Conservation (phyloP, 2,888 invertebrate genomes). For the Coecobrya sp. region DNA sequence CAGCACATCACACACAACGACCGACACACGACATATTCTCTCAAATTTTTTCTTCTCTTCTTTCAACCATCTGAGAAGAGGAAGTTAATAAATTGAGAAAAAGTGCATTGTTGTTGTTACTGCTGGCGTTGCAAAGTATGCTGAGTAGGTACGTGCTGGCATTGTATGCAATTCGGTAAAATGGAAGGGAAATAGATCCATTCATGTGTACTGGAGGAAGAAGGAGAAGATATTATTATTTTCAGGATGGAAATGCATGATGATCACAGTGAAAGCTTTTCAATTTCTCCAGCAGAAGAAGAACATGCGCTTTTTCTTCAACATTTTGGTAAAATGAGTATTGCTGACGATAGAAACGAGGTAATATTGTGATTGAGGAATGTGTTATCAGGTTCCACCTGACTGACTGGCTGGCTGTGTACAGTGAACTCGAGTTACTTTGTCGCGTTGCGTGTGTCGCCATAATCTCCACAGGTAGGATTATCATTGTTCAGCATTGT, state of each 20-base stretch:
- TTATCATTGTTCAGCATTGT: conserved; percentile 8
- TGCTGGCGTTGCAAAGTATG: not conserved
- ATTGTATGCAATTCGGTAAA: conserved; percentile 26
- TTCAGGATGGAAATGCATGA: not conserved
- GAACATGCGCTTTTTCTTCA: not conserved
- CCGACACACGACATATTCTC: not conserved
- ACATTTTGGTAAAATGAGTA: not conserved
- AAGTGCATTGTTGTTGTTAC: conserved; percentile 59
- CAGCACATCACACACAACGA: conserved; percentile 33
- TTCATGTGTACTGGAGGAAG: conserved; percentile 23
- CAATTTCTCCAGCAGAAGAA: conserved; percentile 21
- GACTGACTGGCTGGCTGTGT: conserved; percentile 1
- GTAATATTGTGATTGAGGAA: not conserved
- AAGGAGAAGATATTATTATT: not conserved
- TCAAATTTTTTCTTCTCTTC: not conserved
- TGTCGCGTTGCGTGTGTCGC: conserved; percentile 56
- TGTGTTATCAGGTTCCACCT: conserved; percentile 28
- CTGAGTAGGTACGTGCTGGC: conserved; percentile 17
- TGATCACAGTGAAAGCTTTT: conserved; percentile 34
- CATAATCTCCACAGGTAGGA: conserved; percentile 53
- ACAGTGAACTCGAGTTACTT: not conserved
- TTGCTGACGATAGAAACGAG: too few relatives aligned
- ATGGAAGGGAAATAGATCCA: conserved; percentile 32
- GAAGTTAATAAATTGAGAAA: conserved; percentile 58
- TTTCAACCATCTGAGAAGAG: conserved; percentile 52